Evolutionary conservation across 1,140 invertebrate genomes (phyloP).

Genomic region (Drosophila nigrodunni): DNA sequence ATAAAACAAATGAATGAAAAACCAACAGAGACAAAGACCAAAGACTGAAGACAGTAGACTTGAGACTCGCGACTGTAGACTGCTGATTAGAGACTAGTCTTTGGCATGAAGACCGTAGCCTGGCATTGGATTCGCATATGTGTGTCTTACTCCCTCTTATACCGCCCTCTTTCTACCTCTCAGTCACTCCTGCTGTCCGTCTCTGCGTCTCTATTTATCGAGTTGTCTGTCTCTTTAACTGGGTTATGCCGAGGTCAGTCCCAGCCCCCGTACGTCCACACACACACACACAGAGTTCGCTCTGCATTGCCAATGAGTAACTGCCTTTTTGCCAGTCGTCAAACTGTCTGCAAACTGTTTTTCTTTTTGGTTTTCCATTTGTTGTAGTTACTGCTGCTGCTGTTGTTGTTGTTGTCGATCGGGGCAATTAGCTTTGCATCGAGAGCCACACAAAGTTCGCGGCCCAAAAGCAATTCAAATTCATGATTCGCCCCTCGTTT

Average conservation of each 20-base stretch:
- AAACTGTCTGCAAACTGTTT: constrained; percentile 67
- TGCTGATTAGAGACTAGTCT: constrained; percentile 23
- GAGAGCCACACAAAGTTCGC: constrained; percentile 38
- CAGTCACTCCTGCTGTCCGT: background rate
- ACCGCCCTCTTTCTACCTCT: background rate
- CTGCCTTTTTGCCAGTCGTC: constrained; percentile 52
- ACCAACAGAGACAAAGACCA: background rate
- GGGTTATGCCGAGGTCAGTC: constrained; percentile 59
- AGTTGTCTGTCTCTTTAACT: constrained; percentile 29
- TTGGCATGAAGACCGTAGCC: background rate
- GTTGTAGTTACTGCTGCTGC: background rate
- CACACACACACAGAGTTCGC: constrained; percentile 17
- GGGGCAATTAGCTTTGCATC: constrained; percentile 71
- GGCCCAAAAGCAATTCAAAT: constrained; percentile 41
- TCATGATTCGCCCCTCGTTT: constrained; percentile 16
- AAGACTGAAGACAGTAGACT: constrained; percentile 9
- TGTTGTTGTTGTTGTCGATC: constrained; percentile 64
- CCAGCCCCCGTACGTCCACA: constrained; percentile 10
- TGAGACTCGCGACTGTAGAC: constrained; percentile 2
- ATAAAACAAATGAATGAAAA: background rate
- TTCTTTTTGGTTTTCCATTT: background rate
- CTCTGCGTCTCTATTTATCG: too few relatives aligned
- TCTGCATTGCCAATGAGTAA: constrained; percentile 70
- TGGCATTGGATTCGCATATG: constrained; percentile 49
- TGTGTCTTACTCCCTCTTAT: background rate